Evolutionary conservation across 2,888 invertebrate species (phyloP), one percentile per base, ranked within the genome.

Genomic region (Drosophila trichaetosa): DNA sequence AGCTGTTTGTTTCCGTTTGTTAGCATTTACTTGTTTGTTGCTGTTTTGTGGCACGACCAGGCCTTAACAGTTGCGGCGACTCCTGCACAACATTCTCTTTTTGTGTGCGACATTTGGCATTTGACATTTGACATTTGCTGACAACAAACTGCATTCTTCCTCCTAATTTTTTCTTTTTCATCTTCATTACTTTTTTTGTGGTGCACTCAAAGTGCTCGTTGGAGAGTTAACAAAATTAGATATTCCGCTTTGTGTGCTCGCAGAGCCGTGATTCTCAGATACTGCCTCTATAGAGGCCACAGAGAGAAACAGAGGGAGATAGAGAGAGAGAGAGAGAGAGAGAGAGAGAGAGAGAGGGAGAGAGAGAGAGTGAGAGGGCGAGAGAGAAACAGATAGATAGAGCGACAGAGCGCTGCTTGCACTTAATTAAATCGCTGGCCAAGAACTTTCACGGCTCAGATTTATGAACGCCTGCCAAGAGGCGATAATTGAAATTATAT

Each of bases 1-100:
- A 88, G 89, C 90, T 88, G 90, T 83, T 87, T 87, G 86, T 86
- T 86, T 88, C 86, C 87, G 90, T 90, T 88, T 86, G 90, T 90
- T 80, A 83, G 82, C 78, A 71, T 73, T 79, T 77, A 70, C 79
- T 83, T 83, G 81, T 76, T 79, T 76, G 77, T 70, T 77, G 69
- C 64, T 52, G 36, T 57, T 58, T 73, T 78, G 82, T 74, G 74
- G 67, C 69, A 57, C 53, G 61, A 68, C 78, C 67, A 75, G 54
- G 57, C 67, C 69, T 64, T 61, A 24, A 64, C 80, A 67, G 66
- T 69, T 79, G 77, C 66, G 66, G 63, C 67, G 53, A 69, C 69
- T 69, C 59, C 54, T 65, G 53, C 68, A 67, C 42, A 69, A 58
- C 76, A 46, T 16, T 46, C 21, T 16, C n/a, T 66, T 81, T 60